Evolutionary conservation across 2,113 vertebrate species (phyloP), one percentile per base, ranked within the genome.

Genomic region (Paracanthobrama guichenoti): DNA sequence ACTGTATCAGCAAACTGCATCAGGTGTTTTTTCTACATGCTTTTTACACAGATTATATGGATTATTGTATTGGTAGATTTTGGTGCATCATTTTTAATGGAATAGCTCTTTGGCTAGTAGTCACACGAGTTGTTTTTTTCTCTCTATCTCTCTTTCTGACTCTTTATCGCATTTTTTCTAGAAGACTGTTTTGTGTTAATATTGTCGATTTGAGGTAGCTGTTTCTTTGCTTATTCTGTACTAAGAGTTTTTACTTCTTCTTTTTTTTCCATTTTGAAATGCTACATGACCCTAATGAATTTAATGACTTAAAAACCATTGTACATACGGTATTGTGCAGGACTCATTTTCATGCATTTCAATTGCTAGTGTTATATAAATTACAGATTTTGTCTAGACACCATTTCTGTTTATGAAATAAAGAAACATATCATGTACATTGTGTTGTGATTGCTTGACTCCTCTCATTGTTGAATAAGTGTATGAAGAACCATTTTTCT

Each of bases 11-110:
- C 97, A 97, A 88, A 97, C 97, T 96, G 96, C 97, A 98, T 99
- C 97, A 99, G 97, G 98, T 99, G 97, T 98, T 98, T 99, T 90
- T 99, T 98, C 97, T 99, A 99, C 96, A 98, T 98, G 97, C 96
- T 99, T 99, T 98, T 99, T 99, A 98, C 97, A 99, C 97, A 97
- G 94, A 98, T 97, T 96, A 94, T 98, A 97, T 97, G 96, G 96
- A 98, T 96, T 97, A 97, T 97, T 98, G 96, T 99, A 98, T 97
- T 96, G 95, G 91, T 93, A 96, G 91, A 95, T 96, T 97, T 86
- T 96, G 96, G 95, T 96, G 96, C 96, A 97, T 97, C 95, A 94
- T 97, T 98, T 97, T 97, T 97, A 95, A 96, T 97, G 96, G 97
- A 96, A 95, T 96, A 96, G 95, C 96, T 98, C 95, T 97, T 96